These are phyloP conservation scores for Podocnemis expansa DNA, from an alignment of 2,113 vertebrate species.

Conservation along the genomic window DNA sequence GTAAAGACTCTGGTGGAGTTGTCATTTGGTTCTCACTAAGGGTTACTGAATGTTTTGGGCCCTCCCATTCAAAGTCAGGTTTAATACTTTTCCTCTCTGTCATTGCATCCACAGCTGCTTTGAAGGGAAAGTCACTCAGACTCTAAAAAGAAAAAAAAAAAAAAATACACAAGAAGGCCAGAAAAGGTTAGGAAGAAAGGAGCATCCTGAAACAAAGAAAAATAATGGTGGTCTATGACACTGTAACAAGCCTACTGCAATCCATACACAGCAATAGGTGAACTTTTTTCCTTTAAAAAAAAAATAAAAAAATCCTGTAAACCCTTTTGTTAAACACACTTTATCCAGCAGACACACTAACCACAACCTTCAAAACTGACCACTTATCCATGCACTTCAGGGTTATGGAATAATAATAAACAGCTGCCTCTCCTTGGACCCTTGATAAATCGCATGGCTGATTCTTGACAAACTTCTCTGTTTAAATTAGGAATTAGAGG, in stretches of 20 bases:
- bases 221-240: slow-evolving; percentile 7
- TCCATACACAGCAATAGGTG: not conserved
- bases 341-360: not conserved
- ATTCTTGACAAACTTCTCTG: not conserved
- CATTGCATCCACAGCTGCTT: slow-evolving; percentile 77
- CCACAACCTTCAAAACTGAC: not conserved
- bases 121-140: slow-evolving; percentile 72
- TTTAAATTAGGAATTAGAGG: not conserved
- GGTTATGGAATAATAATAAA: not conserved
- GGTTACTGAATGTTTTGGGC: slow-evolving; percentile 67
- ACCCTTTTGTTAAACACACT: not conserved
- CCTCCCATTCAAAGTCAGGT: slow-evolving; percentile 70
- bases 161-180: slow-evolving; percentile 76
- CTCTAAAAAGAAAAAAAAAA: slow-evolving; percentile 84
- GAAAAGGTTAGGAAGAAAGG: slow-evolving; percentile 69
- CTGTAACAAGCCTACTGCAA: not conserved
- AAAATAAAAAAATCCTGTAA: not conserved
- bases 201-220: slow-evolving; percentile 48
- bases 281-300: not conserved
- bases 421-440: not conserved
- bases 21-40: slow-evolving; percentile 71
- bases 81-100: slow-evolving; percentile 65
- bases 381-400: not conserved
- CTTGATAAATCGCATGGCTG: not conserved
- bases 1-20: slow-evolving; percentile 48